phyloP scores from a whole-genome alignment of 2,113 vertebrate genomes.

The Xenopus borealis region DNA sequence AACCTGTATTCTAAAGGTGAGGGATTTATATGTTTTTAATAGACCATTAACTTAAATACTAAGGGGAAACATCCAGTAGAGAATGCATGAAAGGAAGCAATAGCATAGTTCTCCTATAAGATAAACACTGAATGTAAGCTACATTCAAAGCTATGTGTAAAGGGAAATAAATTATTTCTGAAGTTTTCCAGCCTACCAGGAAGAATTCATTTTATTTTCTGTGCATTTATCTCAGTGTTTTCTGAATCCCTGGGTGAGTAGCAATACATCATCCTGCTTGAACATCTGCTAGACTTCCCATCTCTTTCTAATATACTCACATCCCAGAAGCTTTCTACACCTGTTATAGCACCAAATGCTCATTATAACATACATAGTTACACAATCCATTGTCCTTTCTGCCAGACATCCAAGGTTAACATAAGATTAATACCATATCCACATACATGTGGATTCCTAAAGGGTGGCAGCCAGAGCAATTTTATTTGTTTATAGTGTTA shows the following conservation, averaged over 20 bases:
- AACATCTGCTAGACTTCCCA: constrained; percentile 77
- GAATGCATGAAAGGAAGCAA: not conserved
- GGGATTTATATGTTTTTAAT: constrained; percentile 17
- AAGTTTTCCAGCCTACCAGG: constrained; percentile 63
- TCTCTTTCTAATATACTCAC: constrained; percentile 74
- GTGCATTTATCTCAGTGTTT: constrained; percentile 69
- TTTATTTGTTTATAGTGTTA: constrained; percentile 33
- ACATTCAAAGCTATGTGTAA: not conserved
- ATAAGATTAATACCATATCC: constrained; percentile 64
- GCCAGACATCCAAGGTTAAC: constrained; percentile 72
- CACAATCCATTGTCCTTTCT: constrained; percentile 71
- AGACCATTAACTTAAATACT: constrained; percentile 20
- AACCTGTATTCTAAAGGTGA: constrained; percentile 31
- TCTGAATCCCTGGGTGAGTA: constrained; percentile 75
- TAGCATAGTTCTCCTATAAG: not conserved
- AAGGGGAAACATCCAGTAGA: not conserved
- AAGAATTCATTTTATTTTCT: constrained; percentile 67
- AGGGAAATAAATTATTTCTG: not conserved
- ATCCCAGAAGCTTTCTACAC: constrained; percentile 78
- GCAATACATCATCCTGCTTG: constrained; percentile 76
- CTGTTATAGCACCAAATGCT: constrained; percentile 74
- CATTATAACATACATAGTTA: constrained; percentile 70
- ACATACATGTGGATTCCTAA: not conserved
- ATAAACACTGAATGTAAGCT: not conserved
- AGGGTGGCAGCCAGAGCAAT: too few relatives aligned